These are phyloP conservation scores for Elmis aenea DNA, from an alignment of 2,888 invertebrate genomes.

Conservation along the genomic window DNA sequence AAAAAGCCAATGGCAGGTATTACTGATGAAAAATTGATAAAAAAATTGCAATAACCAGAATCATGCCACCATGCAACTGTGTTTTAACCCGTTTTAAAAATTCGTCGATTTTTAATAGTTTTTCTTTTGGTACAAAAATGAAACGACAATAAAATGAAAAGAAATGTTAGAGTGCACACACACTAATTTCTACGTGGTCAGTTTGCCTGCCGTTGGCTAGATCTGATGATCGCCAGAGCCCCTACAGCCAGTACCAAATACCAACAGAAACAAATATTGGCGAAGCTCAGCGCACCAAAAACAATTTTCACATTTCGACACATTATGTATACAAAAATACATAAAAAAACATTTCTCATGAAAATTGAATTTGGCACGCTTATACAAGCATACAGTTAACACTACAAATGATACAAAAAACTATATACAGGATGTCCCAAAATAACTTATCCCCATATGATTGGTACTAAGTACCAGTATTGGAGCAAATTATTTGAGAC, in stretches of 20 bases:
- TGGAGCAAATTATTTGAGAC: too few species aligned
- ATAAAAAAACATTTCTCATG: too few species aligned
- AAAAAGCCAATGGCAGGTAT: slow-evolving; percentile 81
- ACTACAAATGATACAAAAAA: too few species aligned
- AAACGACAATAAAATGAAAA: slow-evolving; percentile 8
- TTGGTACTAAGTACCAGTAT: too few species aligned
- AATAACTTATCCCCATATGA: too few species aligned
- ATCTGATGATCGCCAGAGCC: slow-evolving; percentile 35
- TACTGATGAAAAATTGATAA: slow-evolving; percentile 32
- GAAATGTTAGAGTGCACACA: slow-evolving; percentile 21
- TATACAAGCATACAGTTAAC: too few species aligned
- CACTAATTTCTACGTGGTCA: slow-evolving; percentile 21
- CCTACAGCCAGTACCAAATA: slow-evolving; percentile 3
- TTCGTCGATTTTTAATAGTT: not conserved
- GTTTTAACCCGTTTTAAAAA: slow-evolving; percentile 4
- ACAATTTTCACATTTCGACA: too few species aligned
- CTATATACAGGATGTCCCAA: too few species aligned
- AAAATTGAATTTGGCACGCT: too few species aligned
- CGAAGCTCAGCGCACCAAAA: too few species aligned
- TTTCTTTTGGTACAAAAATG: slow-evolving; percentile 1
- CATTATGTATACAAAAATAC: too few species aligned
- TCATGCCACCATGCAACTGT: slow-evolving; percentile 23
- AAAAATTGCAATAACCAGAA: slow-evolving; percentile 6
- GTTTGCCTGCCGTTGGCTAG: slow-evolving; percentile 46
- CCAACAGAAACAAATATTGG: slow-evolving; percentile 1